A percentile compares a stretch with the other conserved stretches of the same genome.
These are phyloP conservation scores for Ostrea edulis DNA, from an alignment of 1,140 invertebrate species.

Conservation along the genomic window DNA sequence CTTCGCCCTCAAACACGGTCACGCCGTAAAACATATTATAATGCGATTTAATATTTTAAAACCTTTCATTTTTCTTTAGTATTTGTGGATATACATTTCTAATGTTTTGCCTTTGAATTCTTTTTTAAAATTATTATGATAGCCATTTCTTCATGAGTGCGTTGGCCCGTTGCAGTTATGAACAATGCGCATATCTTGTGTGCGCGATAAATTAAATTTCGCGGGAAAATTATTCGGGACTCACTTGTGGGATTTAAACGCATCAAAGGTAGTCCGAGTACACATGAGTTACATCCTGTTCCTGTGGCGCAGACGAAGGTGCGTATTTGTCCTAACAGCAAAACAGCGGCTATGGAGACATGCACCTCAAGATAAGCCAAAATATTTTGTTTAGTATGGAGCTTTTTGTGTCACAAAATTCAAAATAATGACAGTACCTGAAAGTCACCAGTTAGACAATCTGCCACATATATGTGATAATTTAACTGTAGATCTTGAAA, in stretches of 20 bases:
- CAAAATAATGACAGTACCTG: not conserved
- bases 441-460: not conserved
- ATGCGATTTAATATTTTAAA: too few species aligned
- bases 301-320: not conserved
- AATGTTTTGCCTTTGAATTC: too few species aligned
- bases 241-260: not conserved
- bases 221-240: not conserved
- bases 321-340: constrained; percentile 23
- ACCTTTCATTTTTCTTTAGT: too few species aligned
- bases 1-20: too few species aligned
- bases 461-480: constrained; percentile 8
- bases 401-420: not conserved
- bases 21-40: too few species aligned
- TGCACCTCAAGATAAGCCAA: constrained; percentile 10
- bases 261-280: not conserved
- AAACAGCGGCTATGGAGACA: constrained; percentile 35
- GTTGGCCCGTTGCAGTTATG: too few species aligned
- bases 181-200: too few species aligned
- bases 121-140: too few species aligned
- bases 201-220: too few species aligned
- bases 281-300: not conserved
- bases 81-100: too few species aligned
- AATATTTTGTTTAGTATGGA: constrained; percentile 17
- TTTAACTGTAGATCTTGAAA: not conserved
- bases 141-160: too few species aligned